Evolutionary conservation across 2,797 vertebrate genomes (phyloP).

Genomic region (Pseudochaenichthys georgianus): DNA sequence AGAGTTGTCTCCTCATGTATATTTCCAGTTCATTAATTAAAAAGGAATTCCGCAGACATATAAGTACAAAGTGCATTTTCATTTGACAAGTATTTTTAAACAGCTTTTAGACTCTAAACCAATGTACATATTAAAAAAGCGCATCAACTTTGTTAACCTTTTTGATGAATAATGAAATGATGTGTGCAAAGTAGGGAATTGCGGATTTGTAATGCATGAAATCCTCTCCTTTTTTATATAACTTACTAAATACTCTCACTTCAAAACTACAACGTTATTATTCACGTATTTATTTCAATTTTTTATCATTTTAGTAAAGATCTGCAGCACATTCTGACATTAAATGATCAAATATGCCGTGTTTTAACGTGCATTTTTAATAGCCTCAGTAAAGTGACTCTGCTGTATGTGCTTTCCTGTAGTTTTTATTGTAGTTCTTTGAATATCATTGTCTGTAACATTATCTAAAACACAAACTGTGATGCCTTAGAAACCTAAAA

Average conservation of each 20-base stretch:
- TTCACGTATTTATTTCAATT: conserved; percentile 1
- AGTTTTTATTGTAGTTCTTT: too few relatives aligned
- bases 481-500: too few relatives aligned
- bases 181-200: neutral
- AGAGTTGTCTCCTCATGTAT: conserved; percentile 53
- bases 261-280: neutral
- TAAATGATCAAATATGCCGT: conserved; percentile 13
- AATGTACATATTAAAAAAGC: neutral
- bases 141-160: neutral
- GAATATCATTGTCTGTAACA: too few relatives aligned
- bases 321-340: conserved; percentile 20
- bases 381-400: neutral
- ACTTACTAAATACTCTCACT: neutral
- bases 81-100: conserved; percentile 23
- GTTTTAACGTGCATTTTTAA: conserved; percentile 12
- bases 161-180: neutral
- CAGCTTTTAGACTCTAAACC: neutral
- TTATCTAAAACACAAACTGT: too few relatives aligned
- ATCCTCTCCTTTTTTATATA: conserved; percentile 2
- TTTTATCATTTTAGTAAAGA: conserved; percentile 19
- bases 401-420: neutral
- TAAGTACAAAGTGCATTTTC: conserved; percentile 42
- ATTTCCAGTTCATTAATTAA: conserved; percentile 46
- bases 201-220: neutral
- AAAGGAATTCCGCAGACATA: conserved; percentile 33